Percentiles rank a stretch among this genome's conserved stretches.
phyloP scores from a whole-genome alignment of 30 jellyfish, hydroid and myxozoan genomes.

The Calvadosia cruxmelitensis region DNA sequence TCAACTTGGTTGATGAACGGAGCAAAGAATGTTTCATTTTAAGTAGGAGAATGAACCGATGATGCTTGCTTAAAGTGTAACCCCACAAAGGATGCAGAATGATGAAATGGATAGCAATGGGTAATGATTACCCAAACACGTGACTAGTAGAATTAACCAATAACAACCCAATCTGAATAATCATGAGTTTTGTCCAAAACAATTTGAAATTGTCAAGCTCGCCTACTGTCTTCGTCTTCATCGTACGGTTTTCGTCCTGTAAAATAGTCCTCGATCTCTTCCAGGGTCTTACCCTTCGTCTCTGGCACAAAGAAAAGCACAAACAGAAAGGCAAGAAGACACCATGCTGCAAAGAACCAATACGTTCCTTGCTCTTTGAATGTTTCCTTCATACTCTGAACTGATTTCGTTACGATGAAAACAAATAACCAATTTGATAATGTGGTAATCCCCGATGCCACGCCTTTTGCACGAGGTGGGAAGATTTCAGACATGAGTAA shows the following conservation, averaged over 20 bases:
- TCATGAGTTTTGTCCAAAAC: too few relatives aligned
- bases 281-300: not conserved
- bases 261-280: not conserved
- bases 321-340: not conserved
- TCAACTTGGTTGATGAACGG: too few relatives aligned
- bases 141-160: too few relatives aligned
- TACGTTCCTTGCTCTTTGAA: not conserved
- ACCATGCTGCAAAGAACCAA: constrained; percentile 7
- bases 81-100: too few relatives aligned
- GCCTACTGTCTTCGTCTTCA: not conserved
- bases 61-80: too few relatives aligned
- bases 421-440: constrained; percentile 1
- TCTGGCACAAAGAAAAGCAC: not conserved
- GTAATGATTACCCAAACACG: too few relatives aligned
- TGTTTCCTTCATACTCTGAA: not conserved
- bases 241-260: not conserved
- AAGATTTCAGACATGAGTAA: constrained; percentile 13
- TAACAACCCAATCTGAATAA: too few relatives aligned
- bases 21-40: too few relatives aligned
- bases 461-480: constrained; percentile 10
- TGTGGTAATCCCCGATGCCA: not conserved
- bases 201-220: too few relatives aligned
- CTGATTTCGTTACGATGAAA: constrained; percentile 1
- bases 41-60: too few relatives aligned
- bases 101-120: too few relatives aligned